Evolutionary conservation across 1,140 invertebrate species (phyloP), one percentile per base, ranked within the genome.

Genomic region (Drosophila novamexicana): DNA sequence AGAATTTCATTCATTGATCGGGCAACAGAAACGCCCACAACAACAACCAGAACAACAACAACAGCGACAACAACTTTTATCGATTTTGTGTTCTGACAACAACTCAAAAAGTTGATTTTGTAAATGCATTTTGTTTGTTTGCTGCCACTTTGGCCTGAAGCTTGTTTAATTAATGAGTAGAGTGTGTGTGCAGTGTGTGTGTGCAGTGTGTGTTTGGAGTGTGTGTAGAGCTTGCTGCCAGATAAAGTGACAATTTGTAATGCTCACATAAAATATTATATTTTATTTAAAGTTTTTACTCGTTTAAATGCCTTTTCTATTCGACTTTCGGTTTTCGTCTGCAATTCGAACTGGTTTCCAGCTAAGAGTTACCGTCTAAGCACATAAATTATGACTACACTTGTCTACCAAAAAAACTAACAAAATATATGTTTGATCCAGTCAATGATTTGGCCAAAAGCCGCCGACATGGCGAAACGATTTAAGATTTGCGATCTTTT

Each of bases 111-210:
- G 67, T 76, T 83, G 72, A 76, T 84, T 73, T 79, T 63, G 81
- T 77, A 84, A 84, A 85, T 85, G 81, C 81, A 85, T 85, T 85
- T 85, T 85, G 68, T 81, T 81, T 85, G 81, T 85, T 59, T 14
- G 64, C 77, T 80, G 81, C 62, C 78, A 81, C 61, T 67, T 70
- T 74, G 64, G 39, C 77, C 53, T 32, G 39, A 45, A 49, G 54
- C 54, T 52, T 73, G 47, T 54, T 85, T 84, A 81, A 85, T 84
- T 85, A 75, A 84, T 84, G 81, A 84, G 50, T 53, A 61, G 61
- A 56, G 47, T 42, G 29, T 42, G 16, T 45, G 56, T 52, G 14
- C 14, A 57, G 56, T 29, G 75, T 61, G 58, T 34, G 36, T 44
- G 65, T 40, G 37, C n/a, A n/a, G n/a, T 34, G 18, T 18, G 18